Percentiles rank a stretch among this genome's conserved stretches.
Evolutionary conservation across 2,888 invertebrate species (phyloP).

Genomic region (Trachelus troglodyta): DNA sequence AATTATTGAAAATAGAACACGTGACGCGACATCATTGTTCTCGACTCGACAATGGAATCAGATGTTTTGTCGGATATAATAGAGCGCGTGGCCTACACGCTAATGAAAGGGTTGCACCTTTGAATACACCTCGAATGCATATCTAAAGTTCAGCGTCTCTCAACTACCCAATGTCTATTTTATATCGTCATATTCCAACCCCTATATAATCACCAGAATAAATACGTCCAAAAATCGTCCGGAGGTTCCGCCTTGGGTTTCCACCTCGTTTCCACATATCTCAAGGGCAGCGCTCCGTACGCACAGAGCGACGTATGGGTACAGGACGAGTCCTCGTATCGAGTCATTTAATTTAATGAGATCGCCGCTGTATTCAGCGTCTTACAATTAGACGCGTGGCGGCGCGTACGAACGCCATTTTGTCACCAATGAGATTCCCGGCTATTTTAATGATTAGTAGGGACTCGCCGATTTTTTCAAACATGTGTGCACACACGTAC

Average conservation of each 20-base stretch:
- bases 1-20: slow-evolving; percentile 60
- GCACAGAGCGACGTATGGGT: neutral
- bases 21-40: slow-evolving; percentile 53
- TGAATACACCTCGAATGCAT: slow-evolving; percentile 52
- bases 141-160: slow-evolving; percentile 32
- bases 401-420: neutral
- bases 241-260: neutral
- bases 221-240: neutral
- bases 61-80: slow-evolving; percentile 63
- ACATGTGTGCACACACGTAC: neutral
- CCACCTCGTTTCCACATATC: neutral
- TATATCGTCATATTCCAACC: neutral
- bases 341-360: neutral
- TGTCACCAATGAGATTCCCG: neutral
- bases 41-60: slow-evolving; percentile 58
- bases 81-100: slow-evolving; percentile 62
- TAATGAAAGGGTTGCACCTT: slow-evolving; percentile 65
- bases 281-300: neutral
- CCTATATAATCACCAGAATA: neutral
- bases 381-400: neutral
- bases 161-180: slow-evolving; percentile 3
- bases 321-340: neutral
- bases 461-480: neutral
- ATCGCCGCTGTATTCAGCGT: neutral
- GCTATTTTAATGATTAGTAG: neutral